Evolutionary conservation across 2,113 vertebrate genomes (phyloP).

Genomic region (Chlorocebus sabaeus): DNA sequence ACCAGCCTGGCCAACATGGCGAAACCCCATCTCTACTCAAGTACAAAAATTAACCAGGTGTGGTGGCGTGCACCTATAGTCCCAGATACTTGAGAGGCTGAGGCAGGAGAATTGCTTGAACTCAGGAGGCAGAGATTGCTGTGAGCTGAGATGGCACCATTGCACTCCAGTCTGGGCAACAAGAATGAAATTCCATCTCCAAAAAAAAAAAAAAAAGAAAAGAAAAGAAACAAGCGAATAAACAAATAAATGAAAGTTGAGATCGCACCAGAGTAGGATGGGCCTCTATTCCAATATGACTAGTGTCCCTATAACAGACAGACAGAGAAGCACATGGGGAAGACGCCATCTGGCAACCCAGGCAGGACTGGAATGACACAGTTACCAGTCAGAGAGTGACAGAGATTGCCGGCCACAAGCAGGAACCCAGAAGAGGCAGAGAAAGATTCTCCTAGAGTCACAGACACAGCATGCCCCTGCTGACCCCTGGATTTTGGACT

Average conservation of each 20-base stretch:
- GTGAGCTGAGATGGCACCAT: too few relatives aligned
- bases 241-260: not conserved
- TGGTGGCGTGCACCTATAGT: not conserved
- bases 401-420: rapidly evolving
- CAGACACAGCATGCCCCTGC: not conserved
- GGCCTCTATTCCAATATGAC: not conserved
- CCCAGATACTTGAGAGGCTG: not conserved
- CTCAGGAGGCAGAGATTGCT: rapidly evolving
- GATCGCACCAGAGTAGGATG: not conserved
- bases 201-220: not conserved
- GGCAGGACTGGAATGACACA: rapidly evolving
- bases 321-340: not conserved
- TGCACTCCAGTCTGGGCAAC: not conserved
- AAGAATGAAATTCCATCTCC: not conserved
- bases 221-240: not conserved
- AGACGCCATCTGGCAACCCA: rapidly evolving
- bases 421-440: not conserved
- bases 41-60: not conserved
- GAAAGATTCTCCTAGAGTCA: not conserved
- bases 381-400: not conserved
- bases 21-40: not conserved
- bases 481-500: not conserved
- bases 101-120: not conserved
- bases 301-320: not conserved
- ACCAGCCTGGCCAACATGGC: not conserved